These are phyloP conservation scores for Ceratoteleas bidentatus DNA, from an alignment of 1,140 invertebrate genomes.

Conservation along the genomic window DNA sequence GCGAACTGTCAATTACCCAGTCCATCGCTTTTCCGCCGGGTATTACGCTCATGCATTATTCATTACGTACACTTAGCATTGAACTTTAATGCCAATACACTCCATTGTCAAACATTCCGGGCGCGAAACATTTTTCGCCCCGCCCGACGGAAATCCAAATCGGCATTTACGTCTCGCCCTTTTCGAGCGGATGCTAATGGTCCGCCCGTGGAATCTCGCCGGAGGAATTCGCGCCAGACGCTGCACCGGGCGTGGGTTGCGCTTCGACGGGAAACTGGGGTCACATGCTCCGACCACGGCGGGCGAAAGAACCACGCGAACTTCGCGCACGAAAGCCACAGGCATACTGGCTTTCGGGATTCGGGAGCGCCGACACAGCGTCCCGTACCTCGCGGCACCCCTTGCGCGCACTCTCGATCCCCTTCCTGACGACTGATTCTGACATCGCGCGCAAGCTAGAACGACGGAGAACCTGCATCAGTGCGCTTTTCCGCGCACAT, in stretches of 20 bases:
- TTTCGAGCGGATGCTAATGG: no score
- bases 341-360: constrained; percentile 74
- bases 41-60: constrained; percentile 55
- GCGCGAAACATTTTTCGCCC: constrained; percentile 7
- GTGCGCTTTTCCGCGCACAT: constrained; percentile 41
- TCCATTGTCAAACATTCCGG: constrained; percentile 31
- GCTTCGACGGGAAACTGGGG: background rate
- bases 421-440: constrained; percentile 68
- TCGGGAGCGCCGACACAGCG: constrained; percentile 69
- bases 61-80: constrained; percentile 59
- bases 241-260: no score
- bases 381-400: constrained; percentile 13
- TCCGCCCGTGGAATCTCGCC: no score
- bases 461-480: constrained; percentile 33
- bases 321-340: constrained; percentile 68
- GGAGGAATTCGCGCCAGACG: no score
- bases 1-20: constrained; percentile 56
- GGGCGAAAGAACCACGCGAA: constrained; percentile 25
- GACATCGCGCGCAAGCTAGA: constrained; percentile 62
- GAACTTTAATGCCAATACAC: constrained; percentile 58
- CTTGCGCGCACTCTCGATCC: constrained; percentile 42
- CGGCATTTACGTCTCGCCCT: no score
- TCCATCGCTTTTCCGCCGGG: constrained; percentile 45
- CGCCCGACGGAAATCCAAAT: no score
- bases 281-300: constrained; percentile 30